Evolutionary conservation across 2,888 invertebrate genomes (phyloP).

Genomic region (Keiferia lycopersicella): DNA sequence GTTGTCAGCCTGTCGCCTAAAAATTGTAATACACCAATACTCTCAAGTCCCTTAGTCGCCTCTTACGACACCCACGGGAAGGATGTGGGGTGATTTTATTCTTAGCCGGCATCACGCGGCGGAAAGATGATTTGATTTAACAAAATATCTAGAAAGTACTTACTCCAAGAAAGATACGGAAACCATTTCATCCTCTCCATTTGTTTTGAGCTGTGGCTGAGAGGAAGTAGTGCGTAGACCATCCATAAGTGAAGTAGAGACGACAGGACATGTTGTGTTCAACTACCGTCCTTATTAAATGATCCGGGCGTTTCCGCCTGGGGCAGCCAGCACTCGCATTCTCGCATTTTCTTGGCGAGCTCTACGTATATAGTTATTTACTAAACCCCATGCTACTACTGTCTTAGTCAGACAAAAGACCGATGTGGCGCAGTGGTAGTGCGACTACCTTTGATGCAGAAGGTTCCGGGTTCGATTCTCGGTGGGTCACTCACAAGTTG

Average conservation of each 20-base stretch:
- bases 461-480: too few species aligned
- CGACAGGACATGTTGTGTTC: constrained; percentile 3
- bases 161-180: background rate
- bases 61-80: too few species aligned
- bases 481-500: too few species aligned
- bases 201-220: background rate
- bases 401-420: background rate
- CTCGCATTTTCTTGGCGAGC: constrained; percentile 1
- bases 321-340: background rate
- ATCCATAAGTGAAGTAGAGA: background rate
- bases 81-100: too few species aligned
- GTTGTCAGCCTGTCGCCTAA: too few species aligned
- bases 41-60: too few species aligned
- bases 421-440: too few species aligned
- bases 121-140: too few species aligned
- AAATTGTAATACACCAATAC: too few species aligned
- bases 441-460: too few species aligned
- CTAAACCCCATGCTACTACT: background rate
- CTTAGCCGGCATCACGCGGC: too few species aligned
- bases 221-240: constrained; percentile 1
- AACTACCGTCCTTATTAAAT: constrained; percentile 9
- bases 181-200: background rate
- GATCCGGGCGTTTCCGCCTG: constrained; percentile 5
- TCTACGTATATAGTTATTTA: background rate
- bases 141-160: too few species aligned